Percentiles rank a stretch among this genome's conserved stretches.
Evolutionary conservation across 2,888 invertebrate species (phyloP).

Genomic region (Andrena fulva): DNA sequence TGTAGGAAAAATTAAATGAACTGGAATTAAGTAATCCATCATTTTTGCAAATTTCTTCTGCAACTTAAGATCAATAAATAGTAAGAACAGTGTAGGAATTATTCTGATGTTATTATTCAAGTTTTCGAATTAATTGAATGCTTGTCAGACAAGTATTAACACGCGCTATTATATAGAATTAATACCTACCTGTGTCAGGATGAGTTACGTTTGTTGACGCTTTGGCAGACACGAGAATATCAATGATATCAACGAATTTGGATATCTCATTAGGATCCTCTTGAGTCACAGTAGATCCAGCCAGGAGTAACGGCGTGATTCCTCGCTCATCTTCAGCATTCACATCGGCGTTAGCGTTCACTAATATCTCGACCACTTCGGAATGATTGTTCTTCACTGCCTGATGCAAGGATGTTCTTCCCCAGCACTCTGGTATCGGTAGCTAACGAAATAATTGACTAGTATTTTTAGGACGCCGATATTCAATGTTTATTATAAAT

Average conservation of each 20-base stretch:
- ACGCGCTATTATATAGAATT: no score
- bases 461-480: neutral
- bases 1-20: no score
- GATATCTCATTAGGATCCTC: conserved; percentile 63
- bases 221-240: conserved; percentile 77
- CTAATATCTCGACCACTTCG: conserved; percentile 78
- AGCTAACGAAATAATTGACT: conserved; percentile 70
- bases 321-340: conserved; percentile 82
- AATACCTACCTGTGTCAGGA: conserved; percentile 66
- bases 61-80: neutral
- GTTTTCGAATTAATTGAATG: no score
- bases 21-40: no score
- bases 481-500: neutral
- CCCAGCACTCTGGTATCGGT: conserved; percentile 81
- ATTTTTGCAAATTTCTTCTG: no score
- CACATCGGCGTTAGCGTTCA: conserved; percentile 79
- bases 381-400: conserved; percentile 82
- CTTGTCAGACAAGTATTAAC: no score
- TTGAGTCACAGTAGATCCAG: conserved; percentile 78
- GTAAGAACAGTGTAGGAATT: neutral
- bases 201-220: conserved; percentile 67
- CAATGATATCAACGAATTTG: conserved; percentile 80
- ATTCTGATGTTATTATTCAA: no score
- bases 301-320: conserved; percentile 83
- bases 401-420: conserved; percentile 82